Conservation (phyloP, 2,113 vertebrate genomes). For the Menidia beryllina region DNA sequence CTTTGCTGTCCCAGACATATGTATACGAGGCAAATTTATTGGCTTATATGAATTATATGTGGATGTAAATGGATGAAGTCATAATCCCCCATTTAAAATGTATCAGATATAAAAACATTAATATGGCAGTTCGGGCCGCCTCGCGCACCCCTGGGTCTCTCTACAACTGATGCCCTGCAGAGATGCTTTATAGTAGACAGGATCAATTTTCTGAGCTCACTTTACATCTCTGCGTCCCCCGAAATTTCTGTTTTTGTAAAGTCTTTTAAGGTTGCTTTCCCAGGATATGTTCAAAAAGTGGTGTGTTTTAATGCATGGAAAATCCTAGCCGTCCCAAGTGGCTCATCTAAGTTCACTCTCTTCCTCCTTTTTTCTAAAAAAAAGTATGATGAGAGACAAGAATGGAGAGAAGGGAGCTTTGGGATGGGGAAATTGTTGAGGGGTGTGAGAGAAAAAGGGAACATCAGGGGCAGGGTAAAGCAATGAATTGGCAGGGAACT, state of each 20-base stretch:
- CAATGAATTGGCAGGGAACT: conserved; percentile 41
- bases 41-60: conserved; percentile 75
- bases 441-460: conserved; percentile 31
- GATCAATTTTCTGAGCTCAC: conserved; percentile 20
- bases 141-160: conserved; percentile 23
- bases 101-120: conserved; percentile 73
- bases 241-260: conserved; percentile 18
- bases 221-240: conserved; percentile 12
- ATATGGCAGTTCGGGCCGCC: conserved; percentile 40
- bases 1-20: conserved; percentile 51
- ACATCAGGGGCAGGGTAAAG: conserved; percentile 24
- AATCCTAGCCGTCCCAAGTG: conserved; percentile 68
- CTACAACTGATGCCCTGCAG: conserved; percentile 42
- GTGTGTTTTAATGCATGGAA: conserved; percentile 68
- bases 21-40: conserved; percentile 67
- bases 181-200: conserved; percentile 38
- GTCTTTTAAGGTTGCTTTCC: conserved; percentile 38
- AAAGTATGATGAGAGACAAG: conserved; percentile 47
- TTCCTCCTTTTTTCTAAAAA: conserved; percentile 9
- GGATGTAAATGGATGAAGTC: conserved; percentile 77
- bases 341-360: conserved; percentile 53
- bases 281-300: conserved; percentile 54
- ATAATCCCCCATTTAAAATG: conserved; percentile 76
- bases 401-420: conserved; percentile 36
- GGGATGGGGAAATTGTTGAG: conserved; percentile 57